phyloP scores from a whole-genome alignment of 2,113 vertebrate species.

The Thomomys bottae region DNA sequence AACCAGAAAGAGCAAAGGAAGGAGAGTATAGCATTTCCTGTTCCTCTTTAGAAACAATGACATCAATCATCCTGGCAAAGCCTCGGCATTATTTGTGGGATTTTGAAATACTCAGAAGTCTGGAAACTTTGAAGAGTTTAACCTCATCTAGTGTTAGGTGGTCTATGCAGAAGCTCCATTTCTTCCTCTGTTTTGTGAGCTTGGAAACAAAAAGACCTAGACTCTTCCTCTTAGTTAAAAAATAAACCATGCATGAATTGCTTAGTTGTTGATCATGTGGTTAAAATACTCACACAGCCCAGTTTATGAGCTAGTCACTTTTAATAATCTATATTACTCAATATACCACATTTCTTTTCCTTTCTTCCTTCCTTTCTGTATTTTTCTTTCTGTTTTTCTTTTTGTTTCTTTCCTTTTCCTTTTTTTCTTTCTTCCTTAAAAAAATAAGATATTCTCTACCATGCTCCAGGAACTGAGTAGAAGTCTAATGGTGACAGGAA shows the following conservation, averaged over 20 bases:
- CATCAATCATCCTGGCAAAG: neutral
- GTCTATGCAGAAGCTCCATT: neutral
- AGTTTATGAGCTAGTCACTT: neutral
- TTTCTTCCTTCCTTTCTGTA: neutral
- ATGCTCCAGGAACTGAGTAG: neutral
- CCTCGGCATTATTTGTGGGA: neutral
- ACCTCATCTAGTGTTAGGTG: neutral
- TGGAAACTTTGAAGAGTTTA: neutral
- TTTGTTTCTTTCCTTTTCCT: neutral
- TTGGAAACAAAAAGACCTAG: neutral
- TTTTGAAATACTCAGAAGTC: neutral
- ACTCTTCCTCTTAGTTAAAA: conserved; percentile 25
- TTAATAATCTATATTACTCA: neutral
- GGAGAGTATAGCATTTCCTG: too few species aligned
- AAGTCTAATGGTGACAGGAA: neutral
- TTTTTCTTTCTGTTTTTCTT: neutral
- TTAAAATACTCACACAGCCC: neutral
- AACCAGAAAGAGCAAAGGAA: neutral
- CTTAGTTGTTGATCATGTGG: neutral
- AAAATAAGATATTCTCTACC: neutral
- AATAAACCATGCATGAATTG: neutral
- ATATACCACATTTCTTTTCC: neutral
- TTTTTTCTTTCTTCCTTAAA: too few species aligned
- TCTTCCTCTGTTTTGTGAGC: neutral
- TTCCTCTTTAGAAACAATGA: neutral